These are phyloP conservation scores for Drosophila watanabei DNA, from an alignment of 1,140 invertebrate species.

Conservation along the genomic window DNA sequence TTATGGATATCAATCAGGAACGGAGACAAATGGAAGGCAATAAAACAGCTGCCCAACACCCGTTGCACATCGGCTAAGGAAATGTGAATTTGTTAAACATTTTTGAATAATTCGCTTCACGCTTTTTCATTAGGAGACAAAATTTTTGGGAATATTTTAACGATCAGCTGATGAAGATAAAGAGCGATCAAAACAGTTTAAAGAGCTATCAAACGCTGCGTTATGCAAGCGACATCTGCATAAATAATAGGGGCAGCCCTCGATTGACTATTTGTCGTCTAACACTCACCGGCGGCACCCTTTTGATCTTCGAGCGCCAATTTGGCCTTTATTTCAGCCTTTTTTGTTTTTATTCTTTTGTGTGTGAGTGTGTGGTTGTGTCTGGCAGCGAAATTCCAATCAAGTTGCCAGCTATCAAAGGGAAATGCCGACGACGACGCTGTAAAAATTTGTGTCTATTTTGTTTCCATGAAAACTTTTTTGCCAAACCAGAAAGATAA, in stretches of 20 bases:
- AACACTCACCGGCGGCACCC: constrained; percentile 55
- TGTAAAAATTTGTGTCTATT: constrained; percentile 57
- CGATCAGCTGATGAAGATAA: constrained; percentile 31
- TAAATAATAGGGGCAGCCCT: constrained; percentile 54
- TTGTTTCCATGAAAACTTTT: constrained; percentile 53
- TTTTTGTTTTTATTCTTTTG: constrained; percentile 17
- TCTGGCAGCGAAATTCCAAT: constrained; percentile 55
- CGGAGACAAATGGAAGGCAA: constrained; percentile 37
- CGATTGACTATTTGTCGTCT: constrained; percentile 59
- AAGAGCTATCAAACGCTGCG: constrained; percentile 42
- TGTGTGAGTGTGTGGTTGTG: constrained; percentile 11
- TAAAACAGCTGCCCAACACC: constrained; percentile 41
- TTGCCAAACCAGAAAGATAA: constrained; percentile 42
- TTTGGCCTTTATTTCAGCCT: constrained; percentile 44
- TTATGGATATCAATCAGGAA: constrained; percentile 49
- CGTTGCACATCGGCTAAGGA: constrained; percentile 34
- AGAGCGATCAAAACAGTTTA: constrained; percentile 63
- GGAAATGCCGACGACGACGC: constrained; percentile 44
- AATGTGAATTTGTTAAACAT: constrained; percentile 36
- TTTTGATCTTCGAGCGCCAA: constrained; percentile 55
- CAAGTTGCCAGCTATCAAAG: constrained; percentile 58
- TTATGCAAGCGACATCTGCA: constrained; percentile 54
- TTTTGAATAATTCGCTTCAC: constrained; percentile 59
- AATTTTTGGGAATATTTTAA: constrained; percentile 29
- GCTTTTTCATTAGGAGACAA: constrained; percentile 51